These are phyloP conservation scores for Caenorhabditis becei DNA, from an alignment of 2,888 invertebrate species.

Conservation along the genomic window DNA sequence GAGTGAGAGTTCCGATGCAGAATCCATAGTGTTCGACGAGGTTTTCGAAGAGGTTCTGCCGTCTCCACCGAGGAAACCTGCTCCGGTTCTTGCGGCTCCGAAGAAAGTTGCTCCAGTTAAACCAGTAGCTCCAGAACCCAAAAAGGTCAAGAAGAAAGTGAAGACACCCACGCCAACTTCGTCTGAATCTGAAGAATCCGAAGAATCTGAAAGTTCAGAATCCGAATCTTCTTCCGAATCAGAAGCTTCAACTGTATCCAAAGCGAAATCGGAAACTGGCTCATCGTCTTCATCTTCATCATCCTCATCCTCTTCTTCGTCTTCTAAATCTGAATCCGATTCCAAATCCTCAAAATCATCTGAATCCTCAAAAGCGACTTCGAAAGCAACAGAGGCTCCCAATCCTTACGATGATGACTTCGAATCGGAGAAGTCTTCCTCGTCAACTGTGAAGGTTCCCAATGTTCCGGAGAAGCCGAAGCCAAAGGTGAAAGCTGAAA, in stretches of 20 bases:
- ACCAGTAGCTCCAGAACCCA: background rate
- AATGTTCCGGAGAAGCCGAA: background rate
- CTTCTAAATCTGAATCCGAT: constrained; percentile 3
- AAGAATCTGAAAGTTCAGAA: constrained; percentile 10
- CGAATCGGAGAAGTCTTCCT: constrained; percentile 16
- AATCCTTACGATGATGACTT: constrained; percentile 24
- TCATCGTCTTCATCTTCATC: too few species aligned
- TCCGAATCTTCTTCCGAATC: constrained; percentile 16
- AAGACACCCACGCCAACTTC: constrained; percentile 24
- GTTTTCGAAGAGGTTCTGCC: constrained; percentile 47
- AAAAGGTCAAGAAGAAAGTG: constrained; percentile 15
- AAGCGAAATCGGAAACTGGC: too few species aligned
- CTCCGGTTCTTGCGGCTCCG: background rate
- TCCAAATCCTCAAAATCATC: constrained; percentile 22
- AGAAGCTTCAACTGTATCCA: too few species aligned
- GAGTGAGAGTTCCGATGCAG: constrained; percentile 63
- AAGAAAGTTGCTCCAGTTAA: background rate
- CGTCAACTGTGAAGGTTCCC: background rate
- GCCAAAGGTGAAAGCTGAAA: background rate
- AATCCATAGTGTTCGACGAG: constrained; percentile 66
- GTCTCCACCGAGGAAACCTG: constrained; percentile 25
- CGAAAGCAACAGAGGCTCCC: background rate
- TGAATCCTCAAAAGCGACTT: constrained; percentile 12
- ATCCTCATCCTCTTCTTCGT: background rate
- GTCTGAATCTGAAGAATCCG: background rate